Evolutionary conservation across 2,113 vertebrate species (phyloP).

Genomic region (Chloropsis cyanopogon): DNA sequence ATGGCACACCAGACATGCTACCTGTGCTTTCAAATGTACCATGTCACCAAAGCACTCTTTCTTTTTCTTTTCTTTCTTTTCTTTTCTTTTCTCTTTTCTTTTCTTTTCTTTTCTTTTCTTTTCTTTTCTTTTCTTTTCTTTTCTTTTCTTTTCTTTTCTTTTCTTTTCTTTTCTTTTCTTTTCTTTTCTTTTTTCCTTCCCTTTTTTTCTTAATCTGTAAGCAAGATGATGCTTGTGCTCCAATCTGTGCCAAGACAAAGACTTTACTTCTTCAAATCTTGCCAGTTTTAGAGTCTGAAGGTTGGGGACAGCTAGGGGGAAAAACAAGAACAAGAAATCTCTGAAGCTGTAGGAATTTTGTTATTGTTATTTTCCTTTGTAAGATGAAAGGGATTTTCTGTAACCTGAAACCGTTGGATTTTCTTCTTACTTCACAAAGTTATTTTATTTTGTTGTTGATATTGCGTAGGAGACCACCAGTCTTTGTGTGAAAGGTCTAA

Average conservation of each 20-base stretch:
- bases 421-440: neutral
- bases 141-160: no score
- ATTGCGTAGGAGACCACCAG: neutral
- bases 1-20: neutral
- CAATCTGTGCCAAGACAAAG: neutral
- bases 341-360: neutral
- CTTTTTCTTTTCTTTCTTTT: neutral
- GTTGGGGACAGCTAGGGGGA: neutral
- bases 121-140: no score
- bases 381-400: slow-evolving; percentile 5
- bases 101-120: no score
- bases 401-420: neutral
- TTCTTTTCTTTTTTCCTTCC: accelerated
- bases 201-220: neutral
- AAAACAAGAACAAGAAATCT: neutral
- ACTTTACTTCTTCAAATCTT: neutral
- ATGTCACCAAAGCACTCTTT: neutral
- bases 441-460: neutral
- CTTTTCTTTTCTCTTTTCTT: no score
- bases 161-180: no score
- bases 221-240: neutral
- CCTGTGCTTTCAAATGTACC: neutral
- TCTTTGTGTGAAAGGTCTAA: neutral
- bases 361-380: slow-evolving; percentile 14
- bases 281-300: neutral